These are phyloP conservation scores for Dione juno DNA, from an alignment of 2,888 invertebrate species.

Conservation along the genomic window DNA sequence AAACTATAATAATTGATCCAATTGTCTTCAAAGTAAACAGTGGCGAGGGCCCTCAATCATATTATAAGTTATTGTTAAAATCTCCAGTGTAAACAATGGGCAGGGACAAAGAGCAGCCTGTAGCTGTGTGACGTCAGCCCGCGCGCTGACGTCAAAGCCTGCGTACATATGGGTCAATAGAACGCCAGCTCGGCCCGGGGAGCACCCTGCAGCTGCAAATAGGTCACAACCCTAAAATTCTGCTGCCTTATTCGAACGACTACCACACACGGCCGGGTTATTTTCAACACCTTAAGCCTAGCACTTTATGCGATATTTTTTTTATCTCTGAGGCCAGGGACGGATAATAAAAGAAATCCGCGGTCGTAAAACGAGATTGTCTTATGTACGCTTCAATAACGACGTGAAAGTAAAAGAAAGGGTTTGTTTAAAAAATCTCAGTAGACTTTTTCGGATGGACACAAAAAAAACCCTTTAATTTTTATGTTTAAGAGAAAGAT, in stretches of 20 bases:
- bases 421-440: constrained; percentile 21
- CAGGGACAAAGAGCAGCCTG: constrained; percentile 62
- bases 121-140: constrained; percentile 68
- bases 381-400: constrained; percentile 42
- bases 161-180: constrained; percentile 80
- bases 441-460: constrained; percentile 23
- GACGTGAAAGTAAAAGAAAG: constrained; percentile 33
- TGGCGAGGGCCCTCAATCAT: constrained; percentile 34
- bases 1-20: not conserved
- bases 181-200: constrained; percentile 69
- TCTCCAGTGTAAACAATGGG: constrained; percentile 52
- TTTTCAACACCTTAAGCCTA: constrained; percentile 41
- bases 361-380: constrained; percentile 41
- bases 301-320: constrained; percentile 40
- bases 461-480: constrained; percentile 24
- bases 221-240: constrained; percentile 76
- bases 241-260: constrained; percentile 54
- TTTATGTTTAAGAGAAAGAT: constrained; percentile 14
- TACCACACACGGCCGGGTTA: constrained; percentile 51
- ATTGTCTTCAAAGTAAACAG: constrained; percentile 29
- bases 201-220: constrained; percentile 68
- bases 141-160: constrained; percentile 72
- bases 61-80: constrained; percentile 46
- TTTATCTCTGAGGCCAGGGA: constrained; percentile 39
- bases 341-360: constrained; percentile 41